Conservation (phyloP, 1,140 invertebrate genomes). For the Zaprionus kolodkinae region DNA sequence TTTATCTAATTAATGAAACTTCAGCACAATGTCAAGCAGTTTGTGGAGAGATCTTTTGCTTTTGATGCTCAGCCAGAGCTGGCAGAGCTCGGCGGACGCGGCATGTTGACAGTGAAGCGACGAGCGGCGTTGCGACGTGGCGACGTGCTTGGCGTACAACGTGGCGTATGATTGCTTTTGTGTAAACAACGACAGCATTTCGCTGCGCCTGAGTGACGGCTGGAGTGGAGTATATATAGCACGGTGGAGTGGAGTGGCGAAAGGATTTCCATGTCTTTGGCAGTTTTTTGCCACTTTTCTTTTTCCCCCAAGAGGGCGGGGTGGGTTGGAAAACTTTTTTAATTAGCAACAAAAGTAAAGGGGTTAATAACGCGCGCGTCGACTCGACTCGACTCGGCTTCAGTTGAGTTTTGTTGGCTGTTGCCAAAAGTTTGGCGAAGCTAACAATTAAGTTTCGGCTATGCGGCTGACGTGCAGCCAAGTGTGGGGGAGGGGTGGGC, state of each 20-base stretch:
- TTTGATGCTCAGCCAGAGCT: slow-evolving; percentile 40
- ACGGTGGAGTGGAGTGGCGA: not conserved
- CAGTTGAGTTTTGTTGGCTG: slow-evolving; percentile 50
- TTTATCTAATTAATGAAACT: slow-evolving; percentile 84
- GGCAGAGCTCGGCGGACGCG: slow-evolving; percentile 28
- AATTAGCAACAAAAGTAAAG: slow-evolving; percentile 83
- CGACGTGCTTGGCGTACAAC: slow-evolving; percentile 58
- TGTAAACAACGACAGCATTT: slow-evolving; percentile 71
- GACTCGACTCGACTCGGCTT: slow-evolving; percentile 8
- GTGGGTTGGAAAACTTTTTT: slow-evolving; percentile 71
- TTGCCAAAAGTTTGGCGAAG: slow-evolving; percentile 76
- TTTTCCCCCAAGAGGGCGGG: slow-evolving; percentile 26
- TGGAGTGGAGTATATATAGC: not conserved
- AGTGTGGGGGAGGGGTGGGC: slow-evolving; percentile 15
- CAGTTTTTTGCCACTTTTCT: slow-evolving; percentile 51
- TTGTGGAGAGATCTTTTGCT: slow-evolving; percentile 45
- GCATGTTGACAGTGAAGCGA: slow-evolving; percentile 79
- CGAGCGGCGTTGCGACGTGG: slow-evolving; percentile 18
- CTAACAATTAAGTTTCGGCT: slow-evolving; percentile 80
- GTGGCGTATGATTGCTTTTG: slow-evolving; percentile 82
- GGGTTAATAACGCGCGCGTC: slow-evolving; percentile 70
- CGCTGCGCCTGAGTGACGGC: slow-evolving; percentile 9
- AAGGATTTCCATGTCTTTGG: slow-evolving; percentile 53
- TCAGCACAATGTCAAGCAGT: slow-evolving; percentile 75
- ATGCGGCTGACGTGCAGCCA: slow-evolving; percentile 60